These are phyloP conservation scores for Rhinichthys klamathensis DNA, from an alignment of 2,113 vertebrate genomes.

Conservation along the genomic window DNA sequence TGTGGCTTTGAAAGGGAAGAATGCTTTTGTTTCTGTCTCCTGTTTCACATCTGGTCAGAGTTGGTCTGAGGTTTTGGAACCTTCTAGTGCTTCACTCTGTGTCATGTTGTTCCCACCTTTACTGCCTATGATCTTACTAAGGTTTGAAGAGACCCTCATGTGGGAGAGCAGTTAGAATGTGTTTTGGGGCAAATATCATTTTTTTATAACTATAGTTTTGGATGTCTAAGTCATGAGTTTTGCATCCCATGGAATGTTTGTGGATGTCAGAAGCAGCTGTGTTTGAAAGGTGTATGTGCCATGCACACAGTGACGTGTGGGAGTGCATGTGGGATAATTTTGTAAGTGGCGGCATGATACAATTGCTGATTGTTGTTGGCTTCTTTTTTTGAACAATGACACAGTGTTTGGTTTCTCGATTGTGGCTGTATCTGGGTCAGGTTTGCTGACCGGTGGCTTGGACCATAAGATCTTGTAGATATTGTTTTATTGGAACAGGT, in stretches of 20 bases:
- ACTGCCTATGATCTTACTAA: background rate
- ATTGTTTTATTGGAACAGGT: background rate
- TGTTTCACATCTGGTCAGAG: constrained; percentile 14
- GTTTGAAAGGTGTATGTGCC: background rate
- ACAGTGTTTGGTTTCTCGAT: constrained; percentile 26
- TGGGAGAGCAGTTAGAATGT: background rate
- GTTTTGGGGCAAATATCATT: background rate
- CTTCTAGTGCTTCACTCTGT: background rate
- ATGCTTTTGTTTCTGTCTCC: constrained; percentile 49
- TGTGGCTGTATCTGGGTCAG: constrained; percentile 28
- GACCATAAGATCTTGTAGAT: background rate
- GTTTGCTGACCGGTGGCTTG: background rate
- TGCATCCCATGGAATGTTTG: background rate
- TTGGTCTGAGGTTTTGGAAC: background rate
- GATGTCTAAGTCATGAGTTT: background rate
- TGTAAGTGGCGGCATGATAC: constrained; percentile 1
- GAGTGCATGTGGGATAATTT: constrained; percentile 18
- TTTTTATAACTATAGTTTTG: background rate
- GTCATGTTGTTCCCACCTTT: background rate
- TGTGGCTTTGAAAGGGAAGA: constrained; percentile 27
- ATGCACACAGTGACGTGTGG: constrained; percentile 21
- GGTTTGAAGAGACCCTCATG: background rate
- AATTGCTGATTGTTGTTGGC: constrained; percentile 34
- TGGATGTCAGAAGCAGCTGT: constrained; percentile 1
- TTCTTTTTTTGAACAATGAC: constrained; percentile 37